Evolutionary conservation across 1,140 invertebrate species (phyloP).

Genomic region (Rhopalosiphum padi): DNA sequence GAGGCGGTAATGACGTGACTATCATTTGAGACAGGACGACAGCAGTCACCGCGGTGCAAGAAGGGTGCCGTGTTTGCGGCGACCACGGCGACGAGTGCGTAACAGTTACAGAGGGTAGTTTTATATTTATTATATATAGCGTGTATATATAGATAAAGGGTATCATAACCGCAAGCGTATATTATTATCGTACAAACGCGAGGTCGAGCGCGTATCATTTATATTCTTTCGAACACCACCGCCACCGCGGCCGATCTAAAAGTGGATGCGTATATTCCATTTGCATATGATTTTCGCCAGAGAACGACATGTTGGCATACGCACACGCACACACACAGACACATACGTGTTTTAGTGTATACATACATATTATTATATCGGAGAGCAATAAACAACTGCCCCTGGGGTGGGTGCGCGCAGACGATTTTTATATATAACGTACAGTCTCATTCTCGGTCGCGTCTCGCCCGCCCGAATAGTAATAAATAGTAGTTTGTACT

Average conservation of each 20-base stretch:
- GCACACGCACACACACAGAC: not conserved
- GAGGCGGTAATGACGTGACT: not conserved
- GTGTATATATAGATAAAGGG: not conserved
- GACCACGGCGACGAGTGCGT: not conserved
- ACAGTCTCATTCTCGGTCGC: constrained; percentile 43
- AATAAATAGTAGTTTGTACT: constrained; percentile 58
- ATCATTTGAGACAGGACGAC: not conserved
- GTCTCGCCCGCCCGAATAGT: constrained; percentile 47
- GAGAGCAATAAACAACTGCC: constrained; percentile 52
- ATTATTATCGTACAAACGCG: not conserved
- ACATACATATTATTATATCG: constrained; percentile 4
- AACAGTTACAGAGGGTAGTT: not conserved
- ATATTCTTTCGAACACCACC: not conserved
- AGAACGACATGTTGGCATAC: not conserved
- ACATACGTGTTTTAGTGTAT: not conserved
- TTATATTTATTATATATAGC: not conserved
- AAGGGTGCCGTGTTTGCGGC: too few relatives aligned
- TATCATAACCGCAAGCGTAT: not conserved
- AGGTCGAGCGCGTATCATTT: not conserved
- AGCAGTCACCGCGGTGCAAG: too few relatives aligned
- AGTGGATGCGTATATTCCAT: constrained; percentile 46
- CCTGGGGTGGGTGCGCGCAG: constrained; percentile 20
- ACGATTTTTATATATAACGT: constrained; percentile 55
- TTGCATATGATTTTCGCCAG: constrained; percentile 48
- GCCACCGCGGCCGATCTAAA: not conserved